Evolutionary conservation across 2,797 vertebrate genomes (phyloP), one percentile per base, ranked within the genome.

Genomic region (Spheniscus humboldti): DNA sequence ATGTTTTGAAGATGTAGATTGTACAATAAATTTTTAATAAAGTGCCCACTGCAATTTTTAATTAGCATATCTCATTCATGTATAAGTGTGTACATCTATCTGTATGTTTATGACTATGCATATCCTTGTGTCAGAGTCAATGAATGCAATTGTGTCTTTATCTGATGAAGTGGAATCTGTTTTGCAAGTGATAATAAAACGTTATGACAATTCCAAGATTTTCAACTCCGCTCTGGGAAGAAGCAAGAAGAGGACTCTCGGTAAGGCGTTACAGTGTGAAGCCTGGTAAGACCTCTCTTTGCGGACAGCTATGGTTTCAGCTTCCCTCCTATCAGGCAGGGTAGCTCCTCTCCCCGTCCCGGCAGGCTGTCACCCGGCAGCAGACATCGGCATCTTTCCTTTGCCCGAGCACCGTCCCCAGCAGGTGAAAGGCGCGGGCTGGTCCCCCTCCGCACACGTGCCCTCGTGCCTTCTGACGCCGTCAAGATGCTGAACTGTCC

Each of bases 11-110:
- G 77, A 72, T 96, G 95, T 95, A 97, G 96, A 98, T 98, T 97
- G 97, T 98, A 96, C 97, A 97, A 97, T 97, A 97, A 97, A 97
- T 98, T 98, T 98, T 98, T 98, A 98, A 98, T 98, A 98, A 98
- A 98, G 97, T 97, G 86, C 96, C 97, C 96, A 94, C 96, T 98
- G 97, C 97, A 96, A 86, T 97, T 97, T 98, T 98, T 98, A 98
- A 98, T 98, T 97, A 98, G 96, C 96, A 95, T 98, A 97, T 98
- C 95, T 97, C 96, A 98, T 98, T 98, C 97, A 96, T 63, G 74
- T 98, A 56, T 95, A 96, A 97, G 94, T 97, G 89, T 98, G 96
- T 97, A 94, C 94, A 91, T 97, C 97, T 98, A 96, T 97, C 96
- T 97, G 96, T 97, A 63, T 97, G 96, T 97, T 98, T 97, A 97